A percentile compares a stretch with the other conserved stretches of the same genome.
Evolutionary conservation across 2,888 invertebrate genomes (phyloP).

Genomic region (Philonicus albiceps): DNA sequence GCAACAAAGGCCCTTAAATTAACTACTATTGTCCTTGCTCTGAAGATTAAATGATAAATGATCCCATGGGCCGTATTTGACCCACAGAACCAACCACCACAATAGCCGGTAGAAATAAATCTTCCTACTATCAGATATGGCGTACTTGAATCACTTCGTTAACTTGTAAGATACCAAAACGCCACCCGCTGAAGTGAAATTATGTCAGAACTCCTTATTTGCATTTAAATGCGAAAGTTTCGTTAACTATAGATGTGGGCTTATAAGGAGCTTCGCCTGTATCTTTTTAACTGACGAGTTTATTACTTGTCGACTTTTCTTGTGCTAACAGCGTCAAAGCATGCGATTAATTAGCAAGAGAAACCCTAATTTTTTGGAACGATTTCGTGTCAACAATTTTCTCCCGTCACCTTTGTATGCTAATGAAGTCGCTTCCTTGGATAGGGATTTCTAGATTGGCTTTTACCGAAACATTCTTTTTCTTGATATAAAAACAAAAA

Average conservation of each 20-base stretch:
- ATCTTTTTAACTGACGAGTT: neutral
- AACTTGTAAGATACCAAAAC: neutral
- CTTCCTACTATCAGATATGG: neutral
- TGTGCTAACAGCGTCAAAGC: neutral
- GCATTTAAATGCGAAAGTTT: neutral
- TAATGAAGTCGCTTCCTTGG: neutral
- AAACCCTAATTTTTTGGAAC: neutral
- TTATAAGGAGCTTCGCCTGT: neutral
- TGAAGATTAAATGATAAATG: neutral
- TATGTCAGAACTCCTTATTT: neutral
- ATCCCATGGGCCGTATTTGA: neutral
- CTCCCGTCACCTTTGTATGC: conserved; percentile 8
- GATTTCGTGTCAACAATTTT: conserved; percentile 7
- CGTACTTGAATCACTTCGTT: neutral
- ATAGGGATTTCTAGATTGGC: neutral
- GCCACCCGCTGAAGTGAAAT: neutral
- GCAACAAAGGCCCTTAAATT: neutral
- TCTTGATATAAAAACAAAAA: neutral
- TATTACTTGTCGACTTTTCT: neutral
- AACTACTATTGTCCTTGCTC: neutral
- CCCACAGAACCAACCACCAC: neutral
- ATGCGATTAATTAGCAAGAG: conserved; percentile 11
- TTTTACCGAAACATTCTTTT: neutral
- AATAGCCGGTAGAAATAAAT: neutral
- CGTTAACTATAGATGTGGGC: neutral